Conservation (phyloP, 2,888 invertebrate genomes). For the Perizoma flavofasciatum region DNA sequence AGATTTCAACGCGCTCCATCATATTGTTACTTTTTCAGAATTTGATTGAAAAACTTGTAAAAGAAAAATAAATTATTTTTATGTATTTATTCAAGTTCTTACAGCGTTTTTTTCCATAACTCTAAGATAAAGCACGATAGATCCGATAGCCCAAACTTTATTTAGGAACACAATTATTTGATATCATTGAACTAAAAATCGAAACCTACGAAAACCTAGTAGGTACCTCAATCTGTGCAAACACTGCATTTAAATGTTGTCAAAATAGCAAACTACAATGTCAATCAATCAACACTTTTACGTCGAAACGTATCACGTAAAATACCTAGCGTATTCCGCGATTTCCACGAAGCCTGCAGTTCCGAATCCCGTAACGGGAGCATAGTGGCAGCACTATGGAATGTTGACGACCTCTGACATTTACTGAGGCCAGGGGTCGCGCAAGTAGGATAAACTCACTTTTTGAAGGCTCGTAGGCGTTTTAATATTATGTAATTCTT, state of each 20-base stretch:
- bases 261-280: no score
- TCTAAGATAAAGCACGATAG: no score
- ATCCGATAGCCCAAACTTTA: no score
- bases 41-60: background rate
- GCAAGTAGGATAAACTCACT: conserved; percentile 34
- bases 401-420: conserved; percentile 50
- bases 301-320: background rate
- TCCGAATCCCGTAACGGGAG: conserved; percentile 10
- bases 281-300: background rate
- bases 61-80: background rate
- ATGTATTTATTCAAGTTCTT: background rate
- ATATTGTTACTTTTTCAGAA: background rate
- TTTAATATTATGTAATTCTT: conserved; percentile 18
- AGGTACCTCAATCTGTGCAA: no score
- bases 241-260: no score
- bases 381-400: conserved; percentile 21
- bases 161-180: no score
- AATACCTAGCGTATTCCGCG: background rate
- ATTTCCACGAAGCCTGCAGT: conserved; percentile 11
- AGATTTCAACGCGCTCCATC: conserved; percentile 14
- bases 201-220: no score
- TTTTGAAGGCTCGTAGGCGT: conserved; percentile 25
- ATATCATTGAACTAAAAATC: no score
- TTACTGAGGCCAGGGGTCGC: conserved; percentile 45
- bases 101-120: background rate